Conservation (phyloP, 2,797 vertebrate genomes). For the Epinephelus malabaricus region DNA sequence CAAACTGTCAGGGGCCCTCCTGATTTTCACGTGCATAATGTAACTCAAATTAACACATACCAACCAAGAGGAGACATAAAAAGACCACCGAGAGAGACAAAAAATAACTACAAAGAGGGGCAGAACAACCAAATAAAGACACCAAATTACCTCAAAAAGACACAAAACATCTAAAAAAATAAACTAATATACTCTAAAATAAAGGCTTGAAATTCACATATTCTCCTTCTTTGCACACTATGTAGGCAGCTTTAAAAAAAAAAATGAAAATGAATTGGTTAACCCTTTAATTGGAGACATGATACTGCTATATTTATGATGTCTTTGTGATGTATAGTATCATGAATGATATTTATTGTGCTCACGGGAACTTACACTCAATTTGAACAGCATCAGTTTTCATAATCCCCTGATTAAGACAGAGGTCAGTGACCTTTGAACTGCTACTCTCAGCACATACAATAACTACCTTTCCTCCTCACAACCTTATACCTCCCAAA, state of each 20-base stretch:
- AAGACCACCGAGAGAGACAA: no score
- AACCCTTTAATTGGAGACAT: constrained; percentile 6
- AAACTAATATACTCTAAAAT: not conserved
- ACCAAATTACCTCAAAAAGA: no score
- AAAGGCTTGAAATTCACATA: not conserved
- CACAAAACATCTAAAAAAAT: no score
- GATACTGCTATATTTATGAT: not conserved
- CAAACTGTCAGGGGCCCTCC: no score
- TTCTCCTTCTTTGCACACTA: not conserved
- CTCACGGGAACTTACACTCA: not conserved
- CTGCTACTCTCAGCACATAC: not conserved
- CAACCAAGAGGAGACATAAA: no score
- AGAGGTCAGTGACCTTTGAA: constrained; percentile 8
- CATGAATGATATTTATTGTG: not conserved
- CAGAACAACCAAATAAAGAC: no score
- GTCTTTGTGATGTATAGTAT: not conserved
- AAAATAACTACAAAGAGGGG: no score
- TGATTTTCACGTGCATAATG: no score
- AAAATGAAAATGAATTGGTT: not conserved
- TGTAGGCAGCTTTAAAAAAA: not conserved
- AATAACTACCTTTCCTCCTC: not conserved
- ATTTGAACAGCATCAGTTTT: constrained; percentile 1
- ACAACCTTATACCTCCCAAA: not conserved
- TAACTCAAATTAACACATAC: no score
- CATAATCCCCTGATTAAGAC: not conserved